A percentile compares a stretch with the other conserved stretches of the same genome.
Evolutionary conservation across 2,797 vertebrate genomes (phyloP).

Genomic region (Serranus cabrilla): DNA sequence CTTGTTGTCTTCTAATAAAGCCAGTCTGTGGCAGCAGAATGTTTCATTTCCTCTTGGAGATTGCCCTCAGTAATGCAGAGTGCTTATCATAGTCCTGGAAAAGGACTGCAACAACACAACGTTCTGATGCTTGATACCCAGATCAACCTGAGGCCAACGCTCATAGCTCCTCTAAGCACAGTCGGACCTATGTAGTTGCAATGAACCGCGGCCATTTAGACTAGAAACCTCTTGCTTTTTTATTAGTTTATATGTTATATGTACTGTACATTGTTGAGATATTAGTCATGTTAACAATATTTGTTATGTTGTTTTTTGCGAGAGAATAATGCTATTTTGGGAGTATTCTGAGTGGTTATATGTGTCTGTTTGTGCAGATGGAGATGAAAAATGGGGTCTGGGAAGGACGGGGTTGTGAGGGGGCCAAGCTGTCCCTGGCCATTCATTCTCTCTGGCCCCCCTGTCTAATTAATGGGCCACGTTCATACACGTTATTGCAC

Average conservation of each 20-base stretch:
- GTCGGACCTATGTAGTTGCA: slow-evolving; percentile 51
- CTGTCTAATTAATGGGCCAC: slow-evolving; percentile 97
- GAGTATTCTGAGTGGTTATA: slow-evolving; percentile 53
- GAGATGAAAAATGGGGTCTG: slow-evolving; percentile 80
- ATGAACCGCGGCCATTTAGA: slow-evolving; percentile 32
- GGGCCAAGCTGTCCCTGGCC: slow-evolving; percentile 85
- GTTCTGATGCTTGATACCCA: slow-evolving; percentile 77
- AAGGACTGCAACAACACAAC: slow-evolving; percentile 72
- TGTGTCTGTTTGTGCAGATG: slow-evolving; percentile 77
- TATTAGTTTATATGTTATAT: slow-evolving; percentile 21
- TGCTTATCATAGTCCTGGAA: slow-evolving; percentile 80
- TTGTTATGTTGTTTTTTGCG: slow-evolving; percentile 3
- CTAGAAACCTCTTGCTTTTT: slow-evolving; percentile 32
- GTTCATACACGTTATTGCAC: slow-evolving; percentile 94
- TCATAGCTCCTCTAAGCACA: slow-evolving; percentile 54
- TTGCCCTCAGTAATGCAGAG: slow-evolving; percentile 79
- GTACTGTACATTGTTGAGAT: not conserved
- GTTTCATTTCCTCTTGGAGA: slow-evolving; percentile 86
- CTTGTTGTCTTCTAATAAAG: slow-evolving; percentile 85
- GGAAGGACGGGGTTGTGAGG: slow-evolving; percentile 80
- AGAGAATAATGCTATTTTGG: slow-evolving; percentile 37
- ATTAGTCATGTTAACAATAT: not conserved
- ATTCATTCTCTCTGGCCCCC: slow-evolving; percentile 91
- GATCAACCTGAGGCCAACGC: slow-evolving; percentile 77
- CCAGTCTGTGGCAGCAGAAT: slow-evolving; percentile 78